Evolutionary conservation across 2,797 vertebrate species (phyloP), one percentile per base, ranked within the genome.

Genomic region (Malacoraja senta): DNA sequence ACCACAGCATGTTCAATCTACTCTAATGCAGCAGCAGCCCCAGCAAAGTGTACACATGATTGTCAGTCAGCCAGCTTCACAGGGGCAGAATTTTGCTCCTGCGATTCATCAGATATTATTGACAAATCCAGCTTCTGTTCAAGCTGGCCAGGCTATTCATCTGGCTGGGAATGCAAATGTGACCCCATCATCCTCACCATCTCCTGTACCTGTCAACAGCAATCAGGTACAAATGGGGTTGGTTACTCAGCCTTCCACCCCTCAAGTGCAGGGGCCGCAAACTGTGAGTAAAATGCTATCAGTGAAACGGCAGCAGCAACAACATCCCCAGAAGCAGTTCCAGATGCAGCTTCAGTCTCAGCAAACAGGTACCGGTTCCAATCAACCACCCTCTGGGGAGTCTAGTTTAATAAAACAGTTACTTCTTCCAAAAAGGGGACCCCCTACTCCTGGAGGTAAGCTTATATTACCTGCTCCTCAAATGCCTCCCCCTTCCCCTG

Each of bases 381-480:
- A 96, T 95, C 98, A 98, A 94, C 95, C 98, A 96, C 97, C 97
- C 96, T 97, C 98, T 95, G 96, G 97, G 71, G 99, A 99, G 96
- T 99, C 99, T 93, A 99, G 99, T 96, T 97, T 99, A 96, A 99
- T 99, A 95, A 99, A 99, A 96, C 99, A 99, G 96, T 96, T 99
- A 95, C 97, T 99, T 95, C 98, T 99, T 97, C 99, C 99, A 93
- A 99, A 99, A 97, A 97, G 98, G 95, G 98, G 98, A 88, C 98
- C 99, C 95, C 97, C 98, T 4, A 99, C 98, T 24, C 99, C 99
- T 0, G 98, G 98, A 68, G 99, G 99, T 12, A 99, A 99, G 95
- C 97, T 99, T 93, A 99, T 99, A 93, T 97, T 99, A 81, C 98
- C 99, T 58, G 99, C 98, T 94, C 99, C 99, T 29, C 99, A 99